Conservation (phyloP, 2,888 invertebrate genomes). For the Halictus ligatus region DNA sequence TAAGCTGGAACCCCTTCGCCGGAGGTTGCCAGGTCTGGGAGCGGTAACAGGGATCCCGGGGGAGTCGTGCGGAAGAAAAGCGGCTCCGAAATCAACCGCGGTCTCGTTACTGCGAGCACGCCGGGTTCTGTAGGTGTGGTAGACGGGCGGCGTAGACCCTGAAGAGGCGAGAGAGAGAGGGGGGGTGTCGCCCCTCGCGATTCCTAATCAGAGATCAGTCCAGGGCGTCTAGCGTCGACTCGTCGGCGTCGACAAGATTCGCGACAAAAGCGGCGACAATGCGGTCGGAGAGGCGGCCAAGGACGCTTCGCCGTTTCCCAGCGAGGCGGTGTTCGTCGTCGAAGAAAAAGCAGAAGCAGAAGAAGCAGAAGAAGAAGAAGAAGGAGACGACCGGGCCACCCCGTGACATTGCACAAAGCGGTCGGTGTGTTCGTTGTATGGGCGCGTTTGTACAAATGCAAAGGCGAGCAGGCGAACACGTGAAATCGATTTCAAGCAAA, state of each 20-base stretch:
- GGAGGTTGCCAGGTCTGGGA: conserved; percentile 1
- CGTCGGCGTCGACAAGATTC: conserved; percentile 31
- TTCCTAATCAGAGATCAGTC: conserved; percentile 61
- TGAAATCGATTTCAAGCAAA: conserved; percentile 84
- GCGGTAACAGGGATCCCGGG: conserved; percentile 20
- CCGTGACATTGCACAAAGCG: conserved; percentile 71
- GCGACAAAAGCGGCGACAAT: conserved; percentile 56
- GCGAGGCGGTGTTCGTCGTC: neutral
- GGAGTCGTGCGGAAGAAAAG: conserved; percentile 29
- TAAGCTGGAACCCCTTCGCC: conserved; percentile 10
- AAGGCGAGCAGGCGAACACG: conserved; percentile 79
- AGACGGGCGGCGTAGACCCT: neutral
- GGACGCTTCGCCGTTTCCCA: conserved; percentile 14
- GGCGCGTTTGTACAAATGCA: conserved; percentile 76
- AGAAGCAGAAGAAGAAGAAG: conserved; percentile 7
- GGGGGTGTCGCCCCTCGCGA: conserved; percentile 26
- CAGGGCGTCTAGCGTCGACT: conserved; percentile 22
- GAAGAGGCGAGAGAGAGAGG: neutral
- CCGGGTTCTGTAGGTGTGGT: conserved; percentile 1
- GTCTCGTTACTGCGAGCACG: conserved; percentile 39
- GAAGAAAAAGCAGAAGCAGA: neutral
- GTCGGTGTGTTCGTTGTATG: conserved; percentile 68
- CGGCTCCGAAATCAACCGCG: conserved; percentile 42
- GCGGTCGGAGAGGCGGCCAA: conserved; percentile 43
- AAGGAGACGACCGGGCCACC: conserved; percentile 51